Base-by-base conservation (phyloP, 2,113 vertebrate species). In the Gorsachius goisagi region DNA sequence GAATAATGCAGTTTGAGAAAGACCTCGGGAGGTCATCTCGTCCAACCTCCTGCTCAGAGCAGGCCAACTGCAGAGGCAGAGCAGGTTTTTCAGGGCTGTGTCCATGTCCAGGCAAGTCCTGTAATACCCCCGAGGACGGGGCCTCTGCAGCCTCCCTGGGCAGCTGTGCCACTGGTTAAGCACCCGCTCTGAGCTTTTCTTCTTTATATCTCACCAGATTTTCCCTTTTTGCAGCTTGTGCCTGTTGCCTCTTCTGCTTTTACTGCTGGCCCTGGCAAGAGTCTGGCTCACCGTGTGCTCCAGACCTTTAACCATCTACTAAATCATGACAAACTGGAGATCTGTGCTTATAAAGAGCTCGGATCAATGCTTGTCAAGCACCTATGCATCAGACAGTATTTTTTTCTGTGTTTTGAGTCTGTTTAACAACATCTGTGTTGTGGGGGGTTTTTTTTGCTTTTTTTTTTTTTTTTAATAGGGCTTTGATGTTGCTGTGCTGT, bases 101-200 rank as follows among this genome's bases (percentile, higher is more conserved):
- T 41, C 37, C 2, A 0, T 62, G 49, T 49, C 53, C 28, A 32
- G 6, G 15, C 5, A 32, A 47, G 22, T 87, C 71, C 33, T 72
- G 55, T 50, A 75, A 26, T 18, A 15, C 9, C 10, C 6, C 9
- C 0, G 5, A 16, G n/a, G 50, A 30, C 0, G 1, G 30, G 14
- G 19, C 14, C 41, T 81, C 50, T 45, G 37, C 47, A 85, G 37
- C 52, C n/a, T 59, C 52, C 33, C 32, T 4, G 11, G 35, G 23
- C 50, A 89, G 50, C 50, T 0, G 0, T 41, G 58, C 60, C 19
- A 12, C 35, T 68, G 52, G 47, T 63, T 55, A 39, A 85, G 26
- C 50, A 76, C 15, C 45, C 3, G 1, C 85, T 91, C 19, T 22
- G 30, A 53, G 44, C 81, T 82, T 44, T 73, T 32, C 4, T 73